phyloP scores from a whole-genome alignment of 2,797 vertebrate species.

The Anabas testudineus region DNA sequence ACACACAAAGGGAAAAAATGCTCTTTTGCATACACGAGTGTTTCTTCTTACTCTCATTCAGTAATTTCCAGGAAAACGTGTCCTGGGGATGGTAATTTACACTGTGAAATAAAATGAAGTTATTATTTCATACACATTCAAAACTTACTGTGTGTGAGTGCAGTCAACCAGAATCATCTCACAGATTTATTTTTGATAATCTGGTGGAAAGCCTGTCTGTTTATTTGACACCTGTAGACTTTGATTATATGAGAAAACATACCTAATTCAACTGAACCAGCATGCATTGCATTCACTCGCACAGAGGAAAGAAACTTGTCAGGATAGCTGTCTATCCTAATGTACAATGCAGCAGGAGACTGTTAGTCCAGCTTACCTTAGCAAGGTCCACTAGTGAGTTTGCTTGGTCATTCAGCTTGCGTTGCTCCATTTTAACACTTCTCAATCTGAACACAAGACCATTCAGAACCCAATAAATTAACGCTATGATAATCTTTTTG shows the following conservation, averaged over 20 bases:
- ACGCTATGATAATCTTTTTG: slow-evolving; percentile 61
- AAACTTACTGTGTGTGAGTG: slow-evolving; percentile 10
- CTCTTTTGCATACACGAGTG: slow-evolving; percentile 13
- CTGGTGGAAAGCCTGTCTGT: slow-evolving; percentile 79
- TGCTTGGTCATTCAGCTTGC: slow-evolving; percentile 99
- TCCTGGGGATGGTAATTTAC: slow-evolving; percentile 37
- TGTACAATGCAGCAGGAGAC: slow-evolving; percentile 67
- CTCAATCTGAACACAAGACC: slow-evolving; percentile 96
- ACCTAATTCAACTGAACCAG: slow-evolving; percentile 51
- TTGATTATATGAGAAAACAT: slow-evolving; percentile 68
- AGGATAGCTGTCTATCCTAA: slow-evolving; percentile 50
- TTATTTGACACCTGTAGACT: slow-evolving; percentile 92
- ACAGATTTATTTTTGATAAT: slow-evolving; percentile 43
- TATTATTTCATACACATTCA: slow-evolving; percentile 42
- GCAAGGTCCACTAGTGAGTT: slow-evolving; percentile 99
- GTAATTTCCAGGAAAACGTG: slow-evolving; percentile 34
- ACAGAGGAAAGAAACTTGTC: slow-evolving; percentile 54
- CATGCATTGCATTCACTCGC: slow-evolving; percentile 69
- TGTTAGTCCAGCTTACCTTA: slow-evolving; percentile 91
- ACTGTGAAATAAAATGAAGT: slow-evolving; percentile 53
- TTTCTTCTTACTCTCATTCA: slow-evolving; percentile 47
- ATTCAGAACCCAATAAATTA: slow-evolving; percentile 87
- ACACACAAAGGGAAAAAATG: slow-evolving; percentile 40
- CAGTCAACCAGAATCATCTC: slow-evolving; percentile 51
- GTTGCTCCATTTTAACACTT: slow-evolving; percentile 99